A percentile compares a stretch with the other conserved stretches of the same genome.
These are phyloP conservation scores for Leptinotarsa defecta DNA, from an alignment of 1,140 invertebrate species.

Conservation along the genomic window DNA sequence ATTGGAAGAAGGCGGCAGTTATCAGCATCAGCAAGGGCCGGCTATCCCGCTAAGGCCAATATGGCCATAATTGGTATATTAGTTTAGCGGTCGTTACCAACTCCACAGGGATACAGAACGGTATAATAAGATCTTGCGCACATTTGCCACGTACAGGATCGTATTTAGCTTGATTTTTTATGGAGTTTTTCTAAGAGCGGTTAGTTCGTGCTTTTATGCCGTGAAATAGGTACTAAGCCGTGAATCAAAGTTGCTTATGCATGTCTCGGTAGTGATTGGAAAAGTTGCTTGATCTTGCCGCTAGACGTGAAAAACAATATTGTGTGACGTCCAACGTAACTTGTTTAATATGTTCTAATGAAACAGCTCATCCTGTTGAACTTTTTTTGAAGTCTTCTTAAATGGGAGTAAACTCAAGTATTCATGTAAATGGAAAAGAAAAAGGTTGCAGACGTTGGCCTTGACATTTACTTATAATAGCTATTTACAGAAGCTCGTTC, in stretches of 20 bases:
- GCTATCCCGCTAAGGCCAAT: slow-evolving; percentile 33
- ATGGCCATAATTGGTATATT: slow-evolving; percentile 53
- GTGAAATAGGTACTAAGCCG: not conserved
- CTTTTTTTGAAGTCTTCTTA: too few relatives aligned
- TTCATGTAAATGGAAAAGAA: too few relatives aligned
- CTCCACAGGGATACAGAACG: slow-evolving; percentile 35
- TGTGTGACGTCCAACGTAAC: not conserved
- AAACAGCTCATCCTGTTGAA: too few relatives aligned
- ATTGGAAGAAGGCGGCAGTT: slow-evolving; percentile 36
- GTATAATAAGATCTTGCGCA: slow-evolving; percentile 37
- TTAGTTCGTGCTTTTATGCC: slow-evolving; percentile 17
- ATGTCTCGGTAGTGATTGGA: not conserved
- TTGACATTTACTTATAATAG: too few relatives aligned
- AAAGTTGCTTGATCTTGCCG: not conserved
- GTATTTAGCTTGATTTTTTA: slow-evolving; percentile 19
- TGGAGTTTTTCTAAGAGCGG: not conserved
- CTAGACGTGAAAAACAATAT: too few relatives aligned
- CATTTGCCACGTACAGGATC: slow-evolving; percentile 25
- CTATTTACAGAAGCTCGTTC: not conserved
- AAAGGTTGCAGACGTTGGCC: too few relatives aligned
- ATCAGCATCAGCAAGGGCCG: slow-evolving; percentile 28
- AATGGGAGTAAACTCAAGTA: too few relatives aligned
- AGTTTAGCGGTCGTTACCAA: slow-evolving; percentile 53
- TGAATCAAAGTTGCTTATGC: slow-evolving; percentile 16
- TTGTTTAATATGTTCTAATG: not conserved